phyloP scores from a whole-genome alignment of 2,888 invertebrate genomes.

The Coenonympha arcania region DNA sequence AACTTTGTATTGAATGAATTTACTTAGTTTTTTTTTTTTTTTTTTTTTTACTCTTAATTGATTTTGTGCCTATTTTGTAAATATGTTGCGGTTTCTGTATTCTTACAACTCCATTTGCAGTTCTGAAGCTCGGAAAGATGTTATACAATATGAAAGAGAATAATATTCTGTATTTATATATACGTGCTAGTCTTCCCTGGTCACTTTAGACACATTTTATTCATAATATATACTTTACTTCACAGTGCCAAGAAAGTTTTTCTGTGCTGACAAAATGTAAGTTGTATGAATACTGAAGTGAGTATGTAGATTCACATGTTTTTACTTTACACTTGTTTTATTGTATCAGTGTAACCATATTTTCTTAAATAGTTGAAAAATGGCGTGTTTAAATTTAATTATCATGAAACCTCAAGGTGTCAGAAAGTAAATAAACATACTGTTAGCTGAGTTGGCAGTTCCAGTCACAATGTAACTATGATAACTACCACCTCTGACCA shows the following conservation, averaged over 20 bases:
- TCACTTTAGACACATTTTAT: slow-evolving; percentile 10
- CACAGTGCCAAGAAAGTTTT: slow-evolving; percentile 9
- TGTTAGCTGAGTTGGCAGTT: no score
- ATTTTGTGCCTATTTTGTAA: slow-evolving; percentile 16
- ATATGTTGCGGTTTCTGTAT: slow-evolving; percentile 24
- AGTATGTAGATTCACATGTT: no score
- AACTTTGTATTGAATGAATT: slow-evolving; percentile 34
- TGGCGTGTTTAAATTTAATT: no score
- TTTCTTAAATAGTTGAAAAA: no score
- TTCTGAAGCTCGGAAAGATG: neutral
- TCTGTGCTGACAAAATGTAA: neutral
- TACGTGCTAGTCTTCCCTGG: slow-evolving; percentile 11
- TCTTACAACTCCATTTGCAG: slow-evolving; percentile 13
- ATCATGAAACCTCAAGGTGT: no score
- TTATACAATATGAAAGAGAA: neutral
- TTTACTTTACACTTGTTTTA: neutral
- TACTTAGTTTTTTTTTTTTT: slow-evolving; percentile 20
- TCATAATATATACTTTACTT: neutral
- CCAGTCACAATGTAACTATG: no score
- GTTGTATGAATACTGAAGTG: neutral
- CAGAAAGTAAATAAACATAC: no score
- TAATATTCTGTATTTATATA: neutral
- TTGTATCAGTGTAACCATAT: neutral
- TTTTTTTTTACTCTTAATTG: slow-evolving; percentile 17
- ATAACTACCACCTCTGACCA: no score